A percentile compares a stretch with the other conserved stretches of the same genome.
These are phyloP conservation scores for Bimastos eiseni DNA, from an alignment of 2,888 invertebrate genomes.

Conservation along the genomic window DNA sequence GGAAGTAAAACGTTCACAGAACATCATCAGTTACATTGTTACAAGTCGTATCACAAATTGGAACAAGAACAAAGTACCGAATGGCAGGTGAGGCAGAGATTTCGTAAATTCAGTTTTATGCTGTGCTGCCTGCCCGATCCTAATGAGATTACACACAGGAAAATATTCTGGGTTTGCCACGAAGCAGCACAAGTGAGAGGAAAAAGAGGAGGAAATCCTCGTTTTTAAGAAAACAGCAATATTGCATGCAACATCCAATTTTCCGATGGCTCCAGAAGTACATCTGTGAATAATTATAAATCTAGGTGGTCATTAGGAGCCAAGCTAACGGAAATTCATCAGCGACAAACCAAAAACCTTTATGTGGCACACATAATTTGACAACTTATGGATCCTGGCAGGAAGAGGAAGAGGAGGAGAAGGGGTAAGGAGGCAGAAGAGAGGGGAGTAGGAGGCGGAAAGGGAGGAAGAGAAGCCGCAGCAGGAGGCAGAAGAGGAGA, in stretches of 20 bases:
- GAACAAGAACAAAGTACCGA: neutral
- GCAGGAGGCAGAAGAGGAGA: too few relatives aligned
- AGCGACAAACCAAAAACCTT: neutral
- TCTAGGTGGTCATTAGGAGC: neutral
- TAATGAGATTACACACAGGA: neutral
- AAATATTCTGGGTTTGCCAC: neutral
- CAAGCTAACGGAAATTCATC: neutral
- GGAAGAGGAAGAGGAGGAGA: neutral
- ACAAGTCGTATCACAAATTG: neutral
- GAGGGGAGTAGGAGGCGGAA: too few relatives aligned
- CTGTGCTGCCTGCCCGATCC: neutral
- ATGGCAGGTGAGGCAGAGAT: neutral
- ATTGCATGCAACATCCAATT: neutral
- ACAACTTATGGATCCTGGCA: neutral
- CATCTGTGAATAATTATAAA: neutral
- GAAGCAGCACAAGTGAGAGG: neutral
- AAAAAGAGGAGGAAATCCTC: neutral
- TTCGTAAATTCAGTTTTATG: neutral
- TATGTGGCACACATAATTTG: neutral
- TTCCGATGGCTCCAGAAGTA: neutral
- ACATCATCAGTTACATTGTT: neutral
- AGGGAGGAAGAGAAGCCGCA: too few relatives aligned
- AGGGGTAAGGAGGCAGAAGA: neutral
- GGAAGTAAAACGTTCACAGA: neutral
- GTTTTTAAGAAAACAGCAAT: neutral